These are phyloP conservation scores for Megaustenia siamemsis DNA, from an alignment of 2,888 invertebrate species.

Conservation along the genomic window DNA sequence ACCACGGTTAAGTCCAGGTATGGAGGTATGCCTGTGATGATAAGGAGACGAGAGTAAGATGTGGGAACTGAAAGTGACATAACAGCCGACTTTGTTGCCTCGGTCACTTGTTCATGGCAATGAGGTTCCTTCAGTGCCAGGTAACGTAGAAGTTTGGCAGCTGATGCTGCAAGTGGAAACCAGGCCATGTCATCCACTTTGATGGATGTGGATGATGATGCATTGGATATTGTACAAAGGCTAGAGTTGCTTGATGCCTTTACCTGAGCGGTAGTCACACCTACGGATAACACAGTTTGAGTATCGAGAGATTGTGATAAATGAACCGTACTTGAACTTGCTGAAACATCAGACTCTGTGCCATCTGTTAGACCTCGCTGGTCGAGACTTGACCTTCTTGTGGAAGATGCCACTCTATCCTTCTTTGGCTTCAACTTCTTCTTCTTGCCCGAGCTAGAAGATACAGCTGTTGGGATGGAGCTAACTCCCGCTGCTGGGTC, in stretches of 20 bases:
- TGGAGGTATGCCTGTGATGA: slow-evolving; percentile 75
- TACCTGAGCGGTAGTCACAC: slow-evolving; percentile 23
- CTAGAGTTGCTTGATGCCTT: slow-evolving; percentile 50
- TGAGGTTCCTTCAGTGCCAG: slow-evolving; percentile 73
- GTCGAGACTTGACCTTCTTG: slow-evolving; percentile 53
- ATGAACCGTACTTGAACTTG: slow-evolving; percentile 48
- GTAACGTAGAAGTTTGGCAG: slow-evolving; percentile 76
- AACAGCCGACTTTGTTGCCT: slow-evolving; percentile 73
- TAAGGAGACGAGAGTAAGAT: slow-evolving; percentile 73
- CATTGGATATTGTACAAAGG: slow-evolving; percentile 42
- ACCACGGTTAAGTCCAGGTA: slow-evolving; percentile 66
- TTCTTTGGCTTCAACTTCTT: slow-evolving; percentile 78
- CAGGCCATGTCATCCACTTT: slow-evolving; percentile 76
- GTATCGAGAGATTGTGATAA: slow-evolving; percentile 56
- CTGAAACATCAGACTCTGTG: slow-evolving; percentile 52
- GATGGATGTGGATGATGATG: slow-evolving; percentile 45
- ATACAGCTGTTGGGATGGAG: slow-evolving; percentile 62
- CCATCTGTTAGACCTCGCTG: slow-evolving; percentile 53
- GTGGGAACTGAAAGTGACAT: slow-evolving; percentile 68
- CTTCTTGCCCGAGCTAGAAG: slow-evolving; percentile 71
- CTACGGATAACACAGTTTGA: slow-evolving; percentile 43
- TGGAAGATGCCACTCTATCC: slow-evolving; percentile 55
- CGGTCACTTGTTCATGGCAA: slow-evolving; percentile 70
- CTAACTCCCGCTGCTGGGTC: slow-evolving; percentile 53
- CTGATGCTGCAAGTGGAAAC: slow-evolving; percentile 76